These are phyloP conservation scores for Metellina segmentata DNA, from an alignment of 2,888 invertebrate genomes.

Conservation along the genomic window DNA sequence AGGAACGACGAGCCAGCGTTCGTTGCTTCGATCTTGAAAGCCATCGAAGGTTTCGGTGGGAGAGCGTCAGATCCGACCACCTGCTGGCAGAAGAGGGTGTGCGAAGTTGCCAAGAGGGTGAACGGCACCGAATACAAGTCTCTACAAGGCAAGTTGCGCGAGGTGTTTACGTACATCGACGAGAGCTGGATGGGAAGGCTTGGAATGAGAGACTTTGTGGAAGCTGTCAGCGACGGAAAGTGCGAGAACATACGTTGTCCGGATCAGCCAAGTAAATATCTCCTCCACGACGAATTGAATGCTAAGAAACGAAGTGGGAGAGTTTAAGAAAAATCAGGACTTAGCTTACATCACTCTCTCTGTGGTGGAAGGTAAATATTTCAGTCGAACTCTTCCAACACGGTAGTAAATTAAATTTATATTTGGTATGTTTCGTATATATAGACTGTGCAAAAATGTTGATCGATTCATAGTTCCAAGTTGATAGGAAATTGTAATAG, in stretches of 20 bases:
- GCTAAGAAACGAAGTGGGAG: not conserved
- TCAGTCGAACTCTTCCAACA: too few relatives aligned
- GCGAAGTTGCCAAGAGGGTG: constrained; percentile 34
- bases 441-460: too few relatives aligned
- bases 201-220: constrained; percentile 53
- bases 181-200: constrained; percentile 55
- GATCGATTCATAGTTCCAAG: too few relatives aligned
- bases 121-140: constrained; percentile 41
- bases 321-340: not conserved
- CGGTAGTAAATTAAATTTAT: too few relatives aligned
- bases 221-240: constrained; percentile 51
- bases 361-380: too few relatives aligned
- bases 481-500: too few relatives aligned
- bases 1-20: constrained; percentile 22
- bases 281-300: not conserved
- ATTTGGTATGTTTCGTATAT: too few relatives aligned
- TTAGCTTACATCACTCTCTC: too few relatives aligned
- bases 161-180: constrained; percentile 40
- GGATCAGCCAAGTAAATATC: not conserved
- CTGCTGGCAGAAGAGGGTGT: constrained; percentile 56
- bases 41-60: constrained; percentile 33
- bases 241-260: constrained; percentile 54
- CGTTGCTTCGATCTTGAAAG: constrained; percentile 36
- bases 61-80: not conserved
- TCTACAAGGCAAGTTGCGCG: constrained; percentile 45